These are phyloP conservation scores for Cyprinodon variegatus DNA, from an alignment of 2,113 vertebrate species.

Conservation along the genomic window DNA sequence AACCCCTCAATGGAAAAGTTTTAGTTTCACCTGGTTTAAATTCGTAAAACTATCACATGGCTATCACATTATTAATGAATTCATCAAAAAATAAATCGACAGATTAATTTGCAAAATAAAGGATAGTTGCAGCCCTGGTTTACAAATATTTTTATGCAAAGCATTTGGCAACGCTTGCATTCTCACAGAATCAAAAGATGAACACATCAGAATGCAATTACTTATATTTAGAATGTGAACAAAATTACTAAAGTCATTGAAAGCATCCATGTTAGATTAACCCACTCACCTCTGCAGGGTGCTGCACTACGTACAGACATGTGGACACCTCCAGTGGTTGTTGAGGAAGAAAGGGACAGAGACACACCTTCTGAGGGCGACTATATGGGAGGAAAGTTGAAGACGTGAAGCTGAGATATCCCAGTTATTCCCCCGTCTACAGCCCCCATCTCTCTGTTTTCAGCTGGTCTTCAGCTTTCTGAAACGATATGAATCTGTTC, in stretches of 20 bases:
- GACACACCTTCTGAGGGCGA: conserved; percentile 94
- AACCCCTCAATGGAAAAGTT: no score
- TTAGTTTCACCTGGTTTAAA: no score
- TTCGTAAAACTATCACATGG: no score
- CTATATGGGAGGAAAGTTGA: conserved; percentile 75
- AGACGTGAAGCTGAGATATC: conserved; percentile 51
- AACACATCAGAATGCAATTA: not conserved
- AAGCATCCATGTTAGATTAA: not conserved
- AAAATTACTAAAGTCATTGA: no score
- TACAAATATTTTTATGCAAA: not conserved
- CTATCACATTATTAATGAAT: no score
- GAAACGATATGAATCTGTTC: conserved; percentile 37
- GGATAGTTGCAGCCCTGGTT: no score
- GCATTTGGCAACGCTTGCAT: not conserved
- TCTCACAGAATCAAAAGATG: not conserved
- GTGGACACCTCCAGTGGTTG: conserved; percentile 89
- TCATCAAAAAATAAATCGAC: no score
- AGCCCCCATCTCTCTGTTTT: conserved; percentile 26
- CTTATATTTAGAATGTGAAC: no score
- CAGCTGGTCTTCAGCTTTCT: conserved; percentile 28
- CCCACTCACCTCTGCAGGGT: conserved; percentile 92
- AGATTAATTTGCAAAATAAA: no score
- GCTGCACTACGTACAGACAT: conserved; percentile 92
- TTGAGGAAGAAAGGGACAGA: conserved; percentile 92
- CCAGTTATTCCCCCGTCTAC: conserved; percentile 23